phyloP scores from a whole-genome alignment of 2,113 vertebrate species.

The Brienomyrus longianalis region DNA sequence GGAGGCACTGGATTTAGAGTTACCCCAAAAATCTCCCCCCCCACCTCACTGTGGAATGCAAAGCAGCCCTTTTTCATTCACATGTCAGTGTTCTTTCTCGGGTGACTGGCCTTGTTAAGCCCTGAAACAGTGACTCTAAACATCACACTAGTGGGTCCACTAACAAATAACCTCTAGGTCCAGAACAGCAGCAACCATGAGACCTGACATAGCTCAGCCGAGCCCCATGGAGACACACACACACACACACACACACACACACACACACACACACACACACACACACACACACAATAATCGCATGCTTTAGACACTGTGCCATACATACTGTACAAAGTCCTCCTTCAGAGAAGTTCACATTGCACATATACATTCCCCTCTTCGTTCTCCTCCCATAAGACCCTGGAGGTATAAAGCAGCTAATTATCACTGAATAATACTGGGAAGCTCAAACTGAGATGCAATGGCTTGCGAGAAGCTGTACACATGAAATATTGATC shows the following conservation, averaged over 20 bases:
- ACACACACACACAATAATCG: background rate
- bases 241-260: background rate
- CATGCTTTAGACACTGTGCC: background rate
- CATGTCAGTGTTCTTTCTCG: background rate
- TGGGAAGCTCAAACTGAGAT: background rate
- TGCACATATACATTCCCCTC: constrained; percentile 4
- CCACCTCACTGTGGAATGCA: background rate
- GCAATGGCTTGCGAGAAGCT: constrained; percentile 19
- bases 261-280: background rate
- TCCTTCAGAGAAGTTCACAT: constrained; percentile 25
- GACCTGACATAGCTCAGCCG: background rate
- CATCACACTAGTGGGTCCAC: background rate
- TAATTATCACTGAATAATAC: constrained; percentile 20
- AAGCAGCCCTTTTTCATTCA: background rate
- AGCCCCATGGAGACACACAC: background rate
- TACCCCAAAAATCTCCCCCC: background rate
- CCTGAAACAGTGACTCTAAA: background rate
- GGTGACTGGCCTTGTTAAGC: background rate
- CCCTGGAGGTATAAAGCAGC: background rate
- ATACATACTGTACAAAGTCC: constrained; percentile 1
- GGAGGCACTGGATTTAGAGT: background rate
- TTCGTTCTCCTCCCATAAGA: background rate
- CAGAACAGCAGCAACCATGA: background rate
- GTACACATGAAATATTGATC: constrained; percentile 35
- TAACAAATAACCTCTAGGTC: background rate